Percentiles rank a stretch among this genome's conserved stretches.
These are phyloP conservation scores for Procavia capensis DNA, from an alignment of 2,113 vertebrate species.

Conservation along the genomic window DNA sequence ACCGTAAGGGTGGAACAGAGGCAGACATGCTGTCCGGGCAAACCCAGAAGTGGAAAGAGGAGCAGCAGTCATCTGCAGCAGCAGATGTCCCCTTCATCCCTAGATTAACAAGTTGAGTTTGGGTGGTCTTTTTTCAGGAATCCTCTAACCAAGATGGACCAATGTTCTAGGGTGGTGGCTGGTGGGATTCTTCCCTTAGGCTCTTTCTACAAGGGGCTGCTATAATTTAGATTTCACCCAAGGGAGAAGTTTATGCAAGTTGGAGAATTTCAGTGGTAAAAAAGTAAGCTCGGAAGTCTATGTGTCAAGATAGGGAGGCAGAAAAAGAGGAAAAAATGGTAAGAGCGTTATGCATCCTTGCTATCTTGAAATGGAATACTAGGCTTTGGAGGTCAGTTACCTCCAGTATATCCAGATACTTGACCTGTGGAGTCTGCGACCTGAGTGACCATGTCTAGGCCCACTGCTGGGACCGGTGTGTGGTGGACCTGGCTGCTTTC, in stretches of 20 bases:
- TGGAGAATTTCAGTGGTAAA: constrained; percentile 80
- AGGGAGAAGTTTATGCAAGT: constrained; percentile 70
- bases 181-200: neutral
- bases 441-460: neutral
- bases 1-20: neutral
- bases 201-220: neutral
- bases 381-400: constrained; percentile 74
- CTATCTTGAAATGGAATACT: constrained; percentile 65
- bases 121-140: neutral
- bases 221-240: constrained; percentile 60
- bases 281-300: constrained; percentile 76
- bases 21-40: neutral
- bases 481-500: constrained; percentile 56
- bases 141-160: neutral
- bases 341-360: constrained; percentile 73
- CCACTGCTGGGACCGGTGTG: constrained; percentile 20
- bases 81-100: neutral
- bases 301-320: constrained; percentile 60
- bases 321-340: constrained; percentile 71
- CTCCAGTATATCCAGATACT: constrained; percentile 74
- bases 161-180: fast-evolving
- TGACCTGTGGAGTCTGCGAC: constrained; percentile 68
- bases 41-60: fast-evolving
- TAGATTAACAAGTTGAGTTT: too few species aligned
- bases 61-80: fast-evolving